Evolutionary conservation across 2,113 vertebrate genomes (phyloP).

Genomic region (Cheilinus undulatus): DNA sequence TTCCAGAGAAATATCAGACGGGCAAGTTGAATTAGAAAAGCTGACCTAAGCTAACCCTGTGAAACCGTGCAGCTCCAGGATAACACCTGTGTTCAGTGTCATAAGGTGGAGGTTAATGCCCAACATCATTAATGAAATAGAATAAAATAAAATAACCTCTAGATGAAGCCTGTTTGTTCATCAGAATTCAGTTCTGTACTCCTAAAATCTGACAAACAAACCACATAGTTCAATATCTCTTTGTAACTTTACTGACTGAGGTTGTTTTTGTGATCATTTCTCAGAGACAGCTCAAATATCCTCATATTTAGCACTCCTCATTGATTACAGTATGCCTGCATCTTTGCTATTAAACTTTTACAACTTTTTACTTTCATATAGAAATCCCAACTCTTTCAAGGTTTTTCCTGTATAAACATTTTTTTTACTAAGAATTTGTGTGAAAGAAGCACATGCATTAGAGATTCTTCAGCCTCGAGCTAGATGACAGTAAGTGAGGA

Average conservation of each 20-base stretch:
- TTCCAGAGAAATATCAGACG: constrained; percentile 2
- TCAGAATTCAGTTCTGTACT: not conserved
- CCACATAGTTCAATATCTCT: too few species aligned
- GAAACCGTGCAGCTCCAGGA: not conserved
- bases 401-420: not conserved
- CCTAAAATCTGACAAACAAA: too few species aligned
- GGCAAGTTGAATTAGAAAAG: not conserved
- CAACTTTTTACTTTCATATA: not conserved
- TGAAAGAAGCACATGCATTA: not conserved
- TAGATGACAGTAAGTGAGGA: constrained; percentile 31
- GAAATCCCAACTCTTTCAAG: not conserved
- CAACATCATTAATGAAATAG: constrained; percentile 1
- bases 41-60: not conserved
- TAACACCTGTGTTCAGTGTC: not conserved
- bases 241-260: not conserved
- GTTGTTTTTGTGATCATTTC: not conserved
- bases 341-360: not conserved
- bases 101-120: not conserved
- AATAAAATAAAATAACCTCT: not conserved
- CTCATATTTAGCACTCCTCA: too few species aligned
- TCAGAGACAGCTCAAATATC: not conserved
- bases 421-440: not conserved
- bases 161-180: constrained; percentile 1
- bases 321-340: too few species aligned
- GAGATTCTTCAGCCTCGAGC: not conserved